Evolutionary conservation across 2,888 invertebrate species (phyloP).

Genomic region (Melieria picta): DNA sequence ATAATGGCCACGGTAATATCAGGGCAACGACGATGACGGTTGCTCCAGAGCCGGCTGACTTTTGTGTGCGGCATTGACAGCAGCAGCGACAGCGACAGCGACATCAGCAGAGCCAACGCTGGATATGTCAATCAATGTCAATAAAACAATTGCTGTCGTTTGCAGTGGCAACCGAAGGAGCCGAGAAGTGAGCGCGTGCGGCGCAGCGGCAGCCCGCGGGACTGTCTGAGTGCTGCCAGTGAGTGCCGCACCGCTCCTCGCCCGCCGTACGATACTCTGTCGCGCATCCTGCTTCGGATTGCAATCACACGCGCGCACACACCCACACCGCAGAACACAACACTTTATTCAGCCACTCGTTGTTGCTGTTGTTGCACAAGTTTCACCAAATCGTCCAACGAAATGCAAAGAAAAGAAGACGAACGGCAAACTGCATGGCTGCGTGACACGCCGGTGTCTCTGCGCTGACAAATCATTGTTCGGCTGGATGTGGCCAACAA

Average conservation of each 20-base stretch:
- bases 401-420: background rate
- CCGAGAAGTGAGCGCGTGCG: background rate
- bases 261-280: too few relatives aligned
- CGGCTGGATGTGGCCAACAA: background rate
- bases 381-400: too few relatives aligned
- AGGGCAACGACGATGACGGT: background rate
- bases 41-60: background rate
- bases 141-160: slow-evolving; percentile 63
- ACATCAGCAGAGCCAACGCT: slow-evolving; percentile 21
- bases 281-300: too few relatives aligned
- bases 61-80: background rate
- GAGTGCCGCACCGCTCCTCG: too few relatives aligned
- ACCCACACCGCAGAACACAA: background rate
- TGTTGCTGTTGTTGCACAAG: too few relatives aligned
- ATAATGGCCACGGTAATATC: too few relatives aligned
- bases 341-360: too few relatives aligned
- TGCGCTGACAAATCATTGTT: slow-evolving; percentile 26
- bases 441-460: background rate
- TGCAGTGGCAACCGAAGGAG: slow-evolving; percentile 46
- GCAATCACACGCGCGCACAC: too few relatives aligned
- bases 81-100: background rate
- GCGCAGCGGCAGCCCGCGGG: background rate
- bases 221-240: too few relatives aligned
- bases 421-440: background rate
- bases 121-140: slow-evolving; percentile 61